Percentiles rank a stretch among this genome's conserved stretches.
Evolutionary conservation across 2,888 invertebrate genomes (phyloP).

Genomic region (Oscheius sp.): DNA sequence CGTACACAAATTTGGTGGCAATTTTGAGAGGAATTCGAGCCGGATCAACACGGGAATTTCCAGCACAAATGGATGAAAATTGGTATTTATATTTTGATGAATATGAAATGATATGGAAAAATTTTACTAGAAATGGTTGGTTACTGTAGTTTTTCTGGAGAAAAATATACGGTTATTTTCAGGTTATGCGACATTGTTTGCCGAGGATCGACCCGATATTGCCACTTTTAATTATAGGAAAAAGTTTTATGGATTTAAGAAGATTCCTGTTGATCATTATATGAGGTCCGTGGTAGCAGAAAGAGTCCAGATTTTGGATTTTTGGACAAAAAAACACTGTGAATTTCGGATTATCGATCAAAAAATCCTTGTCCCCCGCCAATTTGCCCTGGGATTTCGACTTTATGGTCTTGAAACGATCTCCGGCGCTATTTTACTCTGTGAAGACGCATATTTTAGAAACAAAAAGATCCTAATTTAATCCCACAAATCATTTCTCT

Average conservation of each 20-base stretch:
- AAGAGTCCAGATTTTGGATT: too few relatives aligned
- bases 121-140: constrained; percentile 46
- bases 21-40: constrained; percentile 70
- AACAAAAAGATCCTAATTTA: too few relatives aligned
- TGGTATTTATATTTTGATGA: constrained; percentile 62
- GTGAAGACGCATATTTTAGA: too few relatives aligned
- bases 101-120: constrained; percentile 57
- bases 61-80: constrained; percentile 55
- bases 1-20: constrained; percentile 73
- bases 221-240: constrained; percentile 73
- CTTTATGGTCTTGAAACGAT: too few relatives aligned
- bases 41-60: constrained; percentile 52
- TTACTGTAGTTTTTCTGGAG: too few relatives aligned
- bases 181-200: constrained; percentile 73
- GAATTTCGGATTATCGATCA: too few relatives aligned
- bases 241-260: constrained; percentile 69
- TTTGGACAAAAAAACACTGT: too few relatives aligned
- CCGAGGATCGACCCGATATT: constrained; percentile 74
- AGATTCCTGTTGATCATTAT: constrained; percentile 74
- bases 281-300: constrained; percentile 58
- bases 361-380: too few relatives aligned
- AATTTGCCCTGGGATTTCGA: too few relatives aligned
- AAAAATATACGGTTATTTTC: too few relatives aligned
- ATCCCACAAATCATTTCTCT: too few relatives aligned
- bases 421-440: too few relatives aligned